These are phyloP conservation scores for Rhineura floridana DNA, from an alignment of 2,113 vertebrate species.

Conservation along the genomic window DNA sequence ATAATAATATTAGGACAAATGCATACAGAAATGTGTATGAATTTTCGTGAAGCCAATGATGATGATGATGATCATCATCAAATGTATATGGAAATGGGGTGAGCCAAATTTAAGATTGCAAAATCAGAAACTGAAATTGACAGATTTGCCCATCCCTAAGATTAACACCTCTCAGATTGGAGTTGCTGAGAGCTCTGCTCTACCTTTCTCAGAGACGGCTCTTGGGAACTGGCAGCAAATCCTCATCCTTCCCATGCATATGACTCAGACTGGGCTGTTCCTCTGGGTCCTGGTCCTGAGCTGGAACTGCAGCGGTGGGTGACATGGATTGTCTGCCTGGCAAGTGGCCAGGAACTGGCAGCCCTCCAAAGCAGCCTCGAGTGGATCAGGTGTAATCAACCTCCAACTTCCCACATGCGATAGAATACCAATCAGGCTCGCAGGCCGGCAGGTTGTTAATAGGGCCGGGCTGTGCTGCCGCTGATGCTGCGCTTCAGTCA, in stretches of 20 bases:
- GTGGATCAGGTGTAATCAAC: not conserved
- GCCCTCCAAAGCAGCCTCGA: conserved; percentile 5
- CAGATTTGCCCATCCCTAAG: not conserved
- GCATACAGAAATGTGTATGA: no score
- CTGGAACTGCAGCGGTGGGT: not conserved
- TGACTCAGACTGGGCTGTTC: not conserved
- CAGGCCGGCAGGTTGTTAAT: not conserved
- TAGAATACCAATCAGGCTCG: rapidly evolving
- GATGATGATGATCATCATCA: no score
- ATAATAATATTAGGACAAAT: no score
- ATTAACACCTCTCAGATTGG: not conserved
- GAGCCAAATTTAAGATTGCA: no score
- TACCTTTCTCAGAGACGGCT: not conserved
- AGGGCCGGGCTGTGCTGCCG: not conserved
- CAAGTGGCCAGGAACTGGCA: not conserved
- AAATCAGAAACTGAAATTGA: no score
- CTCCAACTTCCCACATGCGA: not conserved
- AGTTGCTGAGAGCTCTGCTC: not conserved
- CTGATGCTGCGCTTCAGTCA: not conserved
- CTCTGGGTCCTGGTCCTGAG: not conserved
- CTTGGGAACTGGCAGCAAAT: not conserved
- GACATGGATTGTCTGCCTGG: conserved; percentile 10
- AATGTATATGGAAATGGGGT: no score
- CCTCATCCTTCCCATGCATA: not conserved
- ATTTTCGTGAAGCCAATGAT: no score